Percentiles rank a stretch among this genome's conserved stretches.
Conservation (phyloP, 2,113 vertebrate genomes). For the Gymnobelideus leadbeateri region DNA sequence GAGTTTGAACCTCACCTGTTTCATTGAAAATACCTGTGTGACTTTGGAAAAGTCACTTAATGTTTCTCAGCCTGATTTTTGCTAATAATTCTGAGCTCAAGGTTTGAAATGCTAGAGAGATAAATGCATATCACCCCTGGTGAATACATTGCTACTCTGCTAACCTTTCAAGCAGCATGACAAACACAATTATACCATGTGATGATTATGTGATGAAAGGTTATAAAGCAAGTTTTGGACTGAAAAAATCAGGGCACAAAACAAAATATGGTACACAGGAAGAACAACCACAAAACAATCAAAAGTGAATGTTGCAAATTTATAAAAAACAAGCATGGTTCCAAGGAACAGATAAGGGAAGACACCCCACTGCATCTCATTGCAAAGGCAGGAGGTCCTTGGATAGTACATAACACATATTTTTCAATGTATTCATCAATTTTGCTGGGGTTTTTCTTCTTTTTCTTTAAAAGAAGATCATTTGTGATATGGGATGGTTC, state of each 20-base stretch:
- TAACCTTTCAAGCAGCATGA: too few species aligned
- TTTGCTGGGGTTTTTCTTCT: background rate
- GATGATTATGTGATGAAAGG: too few species aligned
- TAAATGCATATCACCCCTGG: too few species aligned
- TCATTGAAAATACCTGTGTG: background rate
- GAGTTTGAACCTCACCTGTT: background rate
- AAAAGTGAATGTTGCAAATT: background rate
- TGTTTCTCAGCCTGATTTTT: background rate
- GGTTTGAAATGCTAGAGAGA: too few species aligned
- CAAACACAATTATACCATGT: too few species aligned
- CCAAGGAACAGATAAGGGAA: background rate
- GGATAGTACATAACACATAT: background rate
- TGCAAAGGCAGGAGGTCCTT: background rate
- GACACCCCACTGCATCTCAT: background rate
- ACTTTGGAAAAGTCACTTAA: background rate
- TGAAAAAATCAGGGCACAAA: too few species aligned
- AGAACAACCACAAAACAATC: background rate
- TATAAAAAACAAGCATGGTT: background rate
- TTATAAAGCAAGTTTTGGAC: too few species aligned
- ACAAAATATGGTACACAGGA: too few species aligned
- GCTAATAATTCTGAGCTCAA: too few species aligned
- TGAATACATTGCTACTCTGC: too few species aligned
- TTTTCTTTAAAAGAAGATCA: background rate
- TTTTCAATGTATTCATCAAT: background rate
- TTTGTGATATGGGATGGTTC: background rate